Conservation (phyloP, 1,140 invertebrate genomes). For the Epicauta chinensis region DNA sequence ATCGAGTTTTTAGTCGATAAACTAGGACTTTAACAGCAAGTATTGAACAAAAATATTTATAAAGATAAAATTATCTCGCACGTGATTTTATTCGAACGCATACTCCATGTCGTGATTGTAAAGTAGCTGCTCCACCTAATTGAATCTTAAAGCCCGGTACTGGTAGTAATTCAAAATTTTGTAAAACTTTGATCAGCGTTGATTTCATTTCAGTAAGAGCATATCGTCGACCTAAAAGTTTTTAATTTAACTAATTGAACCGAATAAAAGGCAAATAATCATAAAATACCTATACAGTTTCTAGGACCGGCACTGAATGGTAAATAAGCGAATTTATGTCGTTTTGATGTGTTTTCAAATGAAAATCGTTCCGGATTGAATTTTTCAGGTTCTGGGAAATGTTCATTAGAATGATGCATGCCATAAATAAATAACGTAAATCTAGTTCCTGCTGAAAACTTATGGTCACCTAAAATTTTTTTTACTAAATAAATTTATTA, state of each 20-base stretch:
- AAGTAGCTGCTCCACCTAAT: constrained; percentile 20
- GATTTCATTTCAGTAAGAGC: constrained; percentile 45
- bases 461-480: too few relatives aligned
- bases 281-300: constrained; percentile 53
- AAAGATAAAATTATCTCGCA: too few relatives aligned
- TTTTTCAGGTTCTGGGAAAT: constrained; percentile 55
- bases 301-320: constrained; percentile 60
- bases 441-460: too few relatives aligned
- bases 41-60: too few relatives aligned
- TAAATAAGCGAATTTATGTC: constrained; percentile 50
- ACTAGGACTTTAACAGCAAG: too few relatives aligned
- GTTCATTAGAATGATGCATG: constrained; percentile 55
- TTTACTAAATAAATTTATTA: too few relatives aligned
- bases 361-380: constrained; percentile 66
- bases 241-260: not conserved
- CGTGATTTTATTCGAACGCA: constrained; percentile 1
- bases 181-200: constrained; percentile 42
- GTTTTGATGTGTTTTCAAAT: constrained; percentile 44
- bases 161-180: constrained; percentile 27
- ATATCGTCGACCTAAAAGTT: constrained; percentile 44
- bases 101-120: constrained; percentile 31
- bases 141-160: constrained; percentile 15
- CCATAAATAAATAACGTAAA: too few relatives aligned
- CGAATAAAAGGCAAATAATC: not conserved
- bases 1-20: too few relatives aligned